Percentiles rank a stretch among this genome's conserved stretches.
phyloP scores from a whole-genome alignment of 2,888 invertebrate species.

The Melipona beecheii region DNA sequence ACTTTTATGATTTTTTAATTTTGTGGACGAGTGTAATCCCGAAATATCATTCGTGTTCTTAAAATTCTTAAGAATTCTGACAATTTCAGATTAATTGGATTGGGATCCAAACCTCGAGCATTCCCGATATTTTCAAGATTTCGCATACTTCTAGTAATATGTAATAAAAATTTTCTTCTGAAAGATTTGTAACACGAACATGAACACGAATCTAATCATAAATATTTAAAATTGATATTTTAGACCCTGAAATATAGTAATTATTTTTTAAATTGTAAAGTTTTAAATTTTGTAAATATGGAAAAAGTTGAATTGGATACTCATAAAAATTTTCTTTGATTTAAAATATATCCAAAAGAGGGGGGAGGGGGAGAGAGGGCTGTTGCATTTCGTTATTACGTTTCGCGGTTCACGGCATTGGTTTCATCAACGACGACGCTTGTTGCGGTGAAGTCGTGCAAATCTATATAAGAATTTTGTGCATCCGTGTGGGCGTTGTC shows the following conservation, averaged over 20 bases:
- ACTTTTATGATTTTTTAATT: no score
- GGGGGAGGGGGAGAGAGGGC: no score
- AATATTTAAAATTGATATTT: neutral
- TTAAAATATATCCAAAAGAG: no score
- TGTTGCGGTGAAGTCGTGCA: conserved; percentile 45
- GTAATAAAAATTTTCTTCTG: neutral
- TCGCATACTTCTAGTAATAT: no score
- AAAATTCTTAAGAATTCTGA: no score
- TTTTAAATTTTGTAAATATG: neutral
- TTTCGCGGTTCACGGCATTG: conserved; percentile 16
- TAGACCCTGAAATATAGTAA: neutral
- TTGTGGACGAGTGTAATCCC: no score
- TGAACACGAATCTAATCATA: neutral
- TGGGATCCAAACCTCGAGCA: no score
- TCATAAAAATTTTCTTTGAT: neutral
- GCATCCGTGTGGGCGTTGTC: conserved; percentile 30
- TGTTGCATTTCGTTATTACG: conserved; percentile 3
- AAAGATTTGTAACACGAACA: neutral
- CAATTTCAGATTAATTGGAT: no score
- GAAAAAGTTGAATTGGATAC: neutral
- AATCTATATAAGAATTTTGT: conserved; percentile 55
- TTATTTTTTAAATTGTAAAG: neutral
- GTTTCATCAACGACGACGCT: conserved; percentile 15
- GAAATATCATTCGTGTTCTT: no score
- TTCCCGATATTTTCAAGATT: no score